Conservation (phyloP, 1,140 invertebrate species). For the Daktulosphaira vitifoliae region DNA sequence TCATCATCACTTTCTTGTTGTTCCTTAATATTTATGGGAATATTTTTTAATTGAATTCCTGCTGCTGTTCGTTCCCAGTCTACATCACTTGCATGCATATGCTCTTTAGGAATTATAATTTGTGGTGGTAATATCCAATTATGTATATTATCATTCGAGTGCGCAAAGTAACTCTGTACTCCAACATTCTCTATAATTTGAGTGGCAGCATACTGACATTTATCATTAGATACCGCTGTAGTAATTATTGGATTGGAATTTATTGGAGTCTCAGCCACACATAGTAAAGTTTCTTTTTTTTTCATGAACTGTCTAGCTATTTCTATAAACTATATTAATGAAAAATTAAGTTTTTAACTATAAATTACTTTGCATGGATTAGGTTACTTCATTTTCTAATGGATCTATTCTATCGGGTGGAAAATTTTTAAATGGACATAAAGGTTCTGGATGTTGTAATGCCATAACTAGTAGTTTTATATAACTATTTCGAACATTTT, state of each 20-base stretch:
- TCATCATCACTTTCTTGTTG: too few relatives aligned
- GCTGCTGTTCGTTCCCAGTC: conserved; percentile 1
- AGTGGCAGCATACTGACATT: background rate
- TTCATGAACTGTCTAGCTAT: background rate
- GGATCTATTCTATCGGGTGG: conserved; percentile 11
- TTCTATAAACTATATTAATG: background rate
- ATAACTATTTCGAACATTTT: background rate
- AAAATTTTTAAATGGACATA: conserved; percentile 7
- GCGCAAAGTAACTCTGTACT: conserved; percentile 1
- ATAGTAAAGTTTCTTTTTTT: background rate
- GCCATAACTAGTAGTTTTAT: conserved; percentile 6
- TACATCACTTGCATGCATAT: background rate
- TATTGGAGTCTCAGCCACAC: background rate
- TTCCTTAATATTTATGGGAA: too few relatives aligned
- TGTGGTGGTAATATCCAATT: background rate
- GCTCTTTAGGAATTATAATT: background rate
- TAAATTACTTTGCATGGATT: background rate
- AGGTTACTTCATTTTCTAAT: background rate
- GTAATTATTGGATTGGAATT: background rate
- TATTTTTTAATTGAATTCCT: background rate
- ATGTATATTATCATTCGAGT: background rate
- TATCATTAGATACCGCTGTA: background rate
- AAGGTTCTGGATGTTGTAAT: background rate
- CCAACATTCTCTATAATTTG: background rate
- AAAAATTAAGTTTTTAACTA: too few relatives aligned